Base-by-base conservation (phyloP, 2,113 vertebrate genomes). In the Capricornis sumatraensis region DNA sequence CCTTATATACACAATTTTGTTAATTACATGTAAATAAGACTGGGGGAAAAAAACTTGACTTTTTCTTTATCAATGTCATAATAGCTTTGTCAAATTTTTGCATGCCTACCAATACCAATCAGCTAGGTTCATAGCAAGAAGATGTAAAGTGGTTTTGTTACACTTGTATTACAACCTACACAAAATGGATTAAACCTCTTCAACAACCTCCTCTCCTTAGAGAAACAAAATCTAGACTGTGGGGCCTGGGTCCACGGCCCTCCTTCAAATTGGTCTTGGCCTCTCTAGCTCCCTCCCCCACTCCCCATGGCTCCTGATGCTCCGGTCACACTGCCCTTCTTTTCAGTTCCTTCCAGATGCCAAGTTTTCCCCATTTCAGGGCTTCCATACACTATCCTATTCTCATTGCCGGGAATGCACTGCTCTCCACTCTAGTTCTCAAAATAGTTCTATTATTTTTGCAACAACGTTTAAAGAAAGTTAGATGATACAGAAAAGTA, bases 101-200 rank as follows among this genome's bases (percentile, higher is more conserved):
- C 57, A 57, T 58, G 55, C 47, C 19, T 30, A 57, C 30, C 64
- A 89, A 76, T 40, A 89, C 43, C 85, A 88, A 50, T 36, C 89
- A 92, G 13, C 67, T 84, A 87, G 67, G 45, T 78, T 89, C 87
- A 91, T 6, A 76, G 21, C 27, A 58, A 97, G 40, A 94, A 94
- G 10, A 83, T 4, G 57, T n/a, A 25, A 21, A 79, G 19, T 58
- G 11, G 13, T 33, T 81, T 45, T 81, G 55, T 89, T 94, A 89
- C 25, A 89, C 27, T 17, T 95, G 3, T 71, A 89, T 11, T 55
- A 21, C 21, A 87, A 67, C 36, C 47, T 67, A 60, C 2, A 94
- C 7, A 78, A 88, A 83, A 97, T 55, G 30, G 53, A 55, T 92
- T 91, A 82, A 52, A 79, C 78, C 33, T 55, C 17, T 93, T 62